These are phyloP conservation scores for Protaetia brevitarsis DNA, from an alignment of 1,140 invertebrate species.

Conservation along the genomic window DNA sequence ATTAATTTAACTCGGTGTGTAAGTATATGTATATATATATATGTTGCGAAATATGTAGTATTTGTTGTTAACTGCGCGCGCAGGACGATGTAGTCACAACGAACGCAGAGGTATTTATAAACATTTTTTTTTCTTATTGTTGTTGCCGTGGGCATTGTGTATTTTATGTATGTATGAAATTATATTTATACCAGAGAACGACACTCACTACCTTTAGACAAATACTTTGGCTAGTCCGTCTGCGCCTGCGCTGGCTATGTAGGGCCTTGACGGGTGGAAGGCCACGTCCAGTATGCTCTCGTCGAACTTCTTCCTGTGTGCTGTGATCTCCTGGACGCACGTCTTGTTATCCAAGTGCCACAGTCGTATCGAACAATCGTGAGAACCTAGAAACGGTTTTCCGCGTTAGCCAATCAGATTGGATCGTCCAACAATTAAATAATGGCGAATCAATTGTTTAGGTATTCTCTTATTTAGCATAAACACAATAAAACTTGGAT, in stretches of 20 bases:
- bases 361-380: slow-evolving; percentile 97
- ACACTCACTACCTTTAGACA: slow-evolving; percentile 50
- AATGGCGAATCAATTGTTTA: neutral
- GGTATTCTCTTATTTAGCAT: too few species aligned
- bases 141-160: too few species aligned
- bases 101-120: too few species aligned
- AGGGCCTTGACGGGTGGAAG: slow-evolving; percentile 97
- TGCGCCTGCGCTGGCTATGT: slow-evolving; percentile 97
- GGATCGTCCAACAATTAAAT: too few species aligned
- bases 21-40: too few species aligned
- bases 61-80: too few species aligned
- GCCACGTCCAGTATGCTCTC: slow-evolving; percentile 98
- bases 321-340: slow-evolving; percentile 98
- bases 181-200: too few species aligned
- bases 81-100: too few species aligned
- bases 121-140: too few species aligned
- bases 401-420: neutral
- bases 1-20: too few species aligned
- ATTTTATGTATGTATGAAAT: neutral
- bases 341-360: slow-evolving; percentile 99
- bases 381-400: slow-evolving; percentile 61
- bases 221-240: slow-evolving; percentile 98
- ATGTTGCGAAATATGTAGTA: too few species aligned
- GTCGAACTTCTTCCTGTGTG: slow-evolving; percentile 99
- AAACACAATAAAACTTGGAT: neutral